Percentiles rank a stretch among this genome's conserved stretches.
phyloP scores from a whole-genome alignment of 2,113 vertebrate species.

The Neolamprologus sp. region DNA sequence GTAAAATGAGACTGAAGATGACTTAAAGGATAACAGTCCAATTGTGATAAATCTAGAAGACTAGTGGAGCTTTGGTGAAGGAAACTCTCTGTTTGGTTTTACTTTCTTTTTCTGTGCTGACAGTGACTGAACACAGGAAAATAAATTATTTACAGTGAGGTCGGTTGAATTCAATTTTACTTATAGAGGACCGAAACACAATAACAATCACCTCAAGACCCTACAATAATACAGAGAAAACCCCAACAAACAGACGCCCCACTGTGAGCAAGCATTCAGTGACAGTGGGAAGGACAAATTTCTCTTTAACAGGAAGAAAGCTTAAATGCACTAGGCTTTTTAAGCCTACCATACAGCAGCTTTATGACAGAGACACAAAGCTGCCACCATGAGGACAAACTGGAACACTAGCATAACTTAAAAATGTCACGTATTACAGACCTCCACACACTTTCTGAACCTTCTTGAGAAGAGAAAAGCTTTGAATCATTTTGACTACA shows the following conservation, averaged over 20 bases:
- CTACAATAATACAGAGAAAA: background rate
- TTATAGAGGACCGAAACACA: accelerated
- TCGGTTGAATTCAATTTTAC: accelerated
- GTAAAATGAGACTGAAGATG: accelerated
- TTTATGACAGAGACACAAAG: accelerated
- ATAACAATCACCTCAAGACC: background rate
- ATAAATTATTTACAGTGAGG: background rate
- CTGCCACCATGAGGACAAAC: background rate
- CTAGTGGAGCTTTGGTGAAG: background rate
- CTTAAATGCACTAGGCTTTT: accelerated
- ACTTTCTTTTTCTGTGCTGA: background rate
- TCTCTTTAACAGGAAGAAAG: background rate
- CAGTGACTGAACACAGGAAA: background rate
- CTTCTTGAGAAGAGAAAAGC: background rate
- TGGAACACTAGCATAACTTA: background rate
- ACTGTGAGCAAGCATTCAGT: background rate
- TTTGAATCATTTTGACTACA: background rate
- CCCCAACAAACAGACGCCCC: background rate
- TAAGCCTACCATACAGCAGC: background rate
- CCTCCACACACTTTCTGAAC: background rate
- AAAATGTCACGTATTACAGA: accelerated
- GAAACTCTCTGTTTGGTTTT: background rate
- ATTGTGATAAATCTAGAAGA: background rate
- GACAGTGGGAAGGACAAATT: accelerated
- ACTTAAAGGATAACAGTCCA: background rate